Percentiles rank a stretch among this genome's conserved stretches.
Conservation (phyloP, 2,113 vertebrate species). For the Dinomys branickii region DNA sequence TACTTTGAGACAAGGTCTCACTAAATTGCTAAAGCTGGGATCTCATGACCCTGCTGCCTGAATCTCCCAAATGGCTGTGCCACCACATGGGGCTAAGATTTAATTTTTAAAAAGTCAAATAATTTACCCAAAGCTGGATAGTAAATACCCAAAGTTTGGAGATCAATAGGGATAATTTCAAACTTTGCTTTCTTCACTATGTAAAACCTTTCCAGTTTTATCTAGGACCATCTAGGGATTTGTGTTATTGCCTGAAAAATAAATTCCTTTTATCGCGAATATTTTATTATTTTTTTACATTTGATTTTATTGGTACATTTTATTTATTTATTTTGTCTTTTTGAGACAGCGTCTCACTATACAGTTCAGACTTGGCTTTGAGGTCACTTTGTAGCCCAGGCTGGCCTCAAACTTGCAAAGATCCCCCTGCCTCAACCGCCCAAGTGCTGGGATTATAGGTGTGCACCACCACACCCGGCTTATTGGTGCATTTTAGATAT, state of each 20-base stretch:
- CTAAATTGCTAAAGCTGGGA: not conserved
- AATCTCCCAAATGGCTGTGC: not conserved
- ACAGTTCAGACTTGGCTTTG: no score
- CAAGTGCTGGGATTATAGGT: no score
- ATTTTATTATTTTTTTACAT: not conserved
- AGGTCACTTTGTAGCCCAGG: no score
- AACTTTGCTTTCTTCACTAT: not conserved
- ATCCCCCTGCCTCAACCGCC: no score
- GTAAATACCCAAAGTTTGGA: constrained; percentile 26
- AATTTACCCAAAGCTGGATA: constrained; percentile 40
- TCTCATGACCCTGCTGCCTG: not conserved
- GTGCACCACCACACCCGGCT: no score
- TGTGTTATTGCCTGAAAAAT: not conserved
- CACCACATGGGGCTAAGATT: not conserved
- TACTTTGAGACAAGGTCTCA: not conserved
- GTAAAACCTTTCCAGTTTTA: constrained; percentile 34
- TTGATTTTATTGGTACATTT: not conserved
- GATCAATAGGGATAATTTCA: not conserved
- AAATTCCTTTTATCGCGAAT: not conserved
- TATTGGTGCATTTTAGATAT: not conserved
- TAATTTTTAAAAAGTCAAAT: not conserved
- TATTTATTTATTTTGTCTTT: no score
- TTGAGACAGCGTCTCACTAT: no score
- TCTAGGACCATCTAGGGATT: constrained; percentile 10
- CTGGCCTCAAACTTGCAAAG: no score